A percentile compares a stretch with the other conserved stretches of the same genome.
Evolutionary conservation across 2,888 invertebrate species (phyloP).

Genomic region (Apotomis betuletana): DNA sequence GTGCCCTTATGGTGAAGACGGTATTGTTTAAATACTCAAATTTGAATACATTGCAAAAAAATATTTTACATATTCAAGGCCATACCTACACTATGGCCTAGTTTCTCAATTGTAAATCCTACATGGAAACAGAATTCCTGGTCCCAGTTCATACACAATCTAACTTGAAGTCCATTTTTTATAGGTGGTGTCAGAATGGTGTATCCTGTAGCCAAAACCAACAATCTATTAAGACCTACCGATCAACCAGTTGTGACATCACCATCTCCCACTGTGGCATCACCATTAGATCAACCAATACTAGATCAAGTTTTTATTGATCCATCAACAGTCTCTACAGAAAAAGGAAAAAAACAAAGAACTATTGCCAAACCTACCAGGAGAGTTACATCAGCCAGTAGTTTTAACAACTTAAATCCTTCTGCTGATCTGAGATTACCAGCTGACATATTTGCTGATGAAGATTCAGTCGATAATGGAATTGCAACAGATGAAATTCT

Average conservation of each 20-base stretch:
- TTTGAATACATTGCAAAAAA: no score
- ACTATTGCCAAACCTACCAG: constrained; percentile 51
- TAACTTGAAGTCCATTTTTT: constrained; percentile 40
- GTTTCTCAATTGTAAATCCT: no score
- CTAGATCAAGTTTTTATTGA: constrained; percentile 54
- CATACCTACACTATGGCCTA: no score
- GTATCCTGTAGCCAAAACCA: constrained; percentile 55
- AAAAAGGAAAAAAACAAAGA: constrained; percentile 52
- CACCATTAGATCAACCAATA: constrained; percentile 52
- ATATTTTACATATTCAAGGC: no score
- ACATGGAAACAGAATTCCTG: no score
- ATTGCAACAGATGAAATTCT: constrained; percentile 61
- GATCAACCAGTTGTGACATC: constrained; percentile 61
- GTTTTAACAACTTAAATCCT: constrained; percentile 68
- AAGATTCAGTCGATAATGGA: constrained; percentile 75
- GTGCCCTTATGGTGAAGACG: no score
- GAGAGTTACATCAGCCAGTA: constrained; percentile 57
- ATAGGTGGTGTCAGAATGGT: constrained; percentile 60
- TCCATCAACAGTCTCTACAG: constrained; percentile 58
- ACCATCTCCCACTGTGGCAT: constrained; percentile 59
- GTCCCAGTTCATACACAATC: constrained; percentile 10
- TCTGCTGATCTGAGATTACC: constrained; percentile 75
- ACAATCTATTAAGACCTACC: constrained; percentile 50
- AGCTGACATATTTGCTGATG: constrained; percentile 80
- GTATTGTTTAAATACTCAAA: no score